Evolutionary conservation across 2,888 invertebrate genomes (phyloP).

Genomic region (Drosophila monieri): DNA sequence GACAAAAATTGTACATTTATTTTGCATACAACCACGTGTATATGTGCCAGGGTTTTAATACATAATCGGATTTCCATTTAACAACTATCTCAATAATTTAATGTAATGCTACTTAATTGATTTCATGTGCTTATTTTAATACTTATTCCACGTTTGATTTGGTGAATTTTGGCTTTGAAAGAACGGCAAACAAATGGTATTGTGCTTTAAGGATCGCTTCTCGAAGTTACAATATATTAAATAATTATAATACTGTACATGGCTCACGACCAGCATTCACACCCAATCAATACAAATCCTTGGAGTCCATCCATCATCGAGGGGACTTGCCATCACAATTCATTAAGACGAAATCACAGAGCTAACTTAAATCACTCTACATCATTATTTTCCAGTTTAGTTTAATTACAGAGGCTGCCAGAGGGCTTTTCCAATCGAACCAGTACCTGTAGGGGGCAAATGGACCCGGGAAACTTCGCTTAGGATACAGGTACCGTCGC

Average conservation of each 20-base stretch:
- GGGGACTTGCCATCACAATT: slow-evolving; percentile 66
- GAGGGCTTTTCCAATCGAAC: slow-evolving; percentile 40
- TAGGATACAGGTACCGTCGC: slow-evolving; percentile 79
- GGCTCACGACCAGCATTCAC: slow-evolving; percentile 29
- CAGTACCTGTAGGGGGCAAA: slow-evolving; percentile 30
- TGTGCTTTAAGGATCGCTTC: slow-evolving; percentile 20
- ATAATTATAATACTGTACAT: slow-evolving; percentile 66
- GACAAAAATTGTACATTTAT: slow-evolving; percentile 38
- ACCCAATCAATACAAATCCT: slow-evolving; percentile 25
- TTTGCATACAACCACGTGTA: slow-evolving; percentile 22
- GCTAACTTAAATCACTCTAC: slow-evolving; percentile 16
- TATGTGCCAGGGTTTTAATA: slow-evolving; percentile 16
- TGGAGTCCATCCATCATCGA: slow-evolving; percentile 28
- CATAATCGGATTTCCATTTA: slow-evolving; percentile 29
- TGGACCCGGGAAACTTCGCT: slow-evolving; percentile 78
- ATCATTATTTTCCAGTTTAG: neutral
- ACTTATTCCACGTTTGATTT: slow-evolving; percentile 15
- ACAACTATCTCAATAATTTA: slow-evolving; percentile 64
- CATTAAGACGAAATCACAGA: slow-evolving; percentile 68
- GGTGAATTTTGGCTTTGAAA: slow-evolving; percentile 32
- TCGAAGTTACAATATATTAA: slow-evolving; percentile 6
- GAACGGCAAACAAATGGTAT: slow-evolving; percentile 2
- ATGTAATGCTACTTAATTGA: slow-evolving; percentile 63
- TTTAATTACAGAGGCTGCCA: slow-evolving; percentile 62
- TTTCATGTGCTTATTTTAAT: slow-evolving; percentile 42